Evolutionary conservation across 2,797 vertebrate species (phyloP), one percentile per base, ranked within the genome.

Genomic region (Numenius phaeopus): DNA sequence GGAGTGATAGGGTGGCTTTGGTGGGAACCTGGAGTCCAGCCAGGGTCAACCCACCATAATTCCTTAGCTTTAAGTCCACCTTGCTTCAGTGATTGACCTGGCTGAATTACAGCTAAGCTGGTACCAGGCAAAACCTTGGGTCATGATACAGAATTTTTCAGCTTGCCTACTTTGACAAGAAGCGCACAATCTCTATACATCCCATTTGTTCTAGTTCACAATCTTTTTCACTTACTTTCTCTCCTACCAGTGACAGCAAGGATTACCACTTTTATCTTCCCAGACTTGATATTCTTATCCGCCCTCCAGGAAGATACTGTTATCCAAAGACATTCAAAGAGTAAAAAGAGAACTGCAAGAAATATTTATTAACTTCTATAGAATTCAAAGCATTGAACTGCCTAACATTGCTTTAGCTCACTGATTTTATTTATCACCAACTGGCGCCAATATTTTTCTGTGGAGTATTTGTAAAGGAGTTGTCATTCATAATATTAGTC

Each of bases 241-340:
- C 10, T 94, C 11, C 47, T n/a, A 13, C 9, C 7, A 84, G 30
- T 40, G 37, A 76, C 42, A 76, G n/a, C 40, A 76, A 72, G 34
- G 76, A 69, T 76, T 65, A 79, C 17, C 10, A 29, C n/a, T 73
- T 77, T 66, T 39, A 42, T 34, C 49, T 42, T 87, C 32, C 70
- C 30, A 89, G 70, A 47, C 11, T 72, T 76, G 42, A 50, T 44
- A 58, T 65, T 50, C 12, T 90, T 72, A 91, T 42, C 44, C 32
- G 72, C 5, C 11, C 34, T 85, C 11, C 29, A 54, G 67, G 27
- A 90, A 90, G 34, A 57, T 5, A 29, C 10, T 49, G 32, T 66
- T 55, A 66, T 58, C 29, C 32, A 89, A 97, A 89, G 23, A 62
- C 64, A 66, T 62, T 26, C n/a, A 89, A 97, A 89, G 23, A 49